phyloP scores from a whole-genome alignment of 1,140 invertebrate species.

The Neodiprion virginianus region DNA sequence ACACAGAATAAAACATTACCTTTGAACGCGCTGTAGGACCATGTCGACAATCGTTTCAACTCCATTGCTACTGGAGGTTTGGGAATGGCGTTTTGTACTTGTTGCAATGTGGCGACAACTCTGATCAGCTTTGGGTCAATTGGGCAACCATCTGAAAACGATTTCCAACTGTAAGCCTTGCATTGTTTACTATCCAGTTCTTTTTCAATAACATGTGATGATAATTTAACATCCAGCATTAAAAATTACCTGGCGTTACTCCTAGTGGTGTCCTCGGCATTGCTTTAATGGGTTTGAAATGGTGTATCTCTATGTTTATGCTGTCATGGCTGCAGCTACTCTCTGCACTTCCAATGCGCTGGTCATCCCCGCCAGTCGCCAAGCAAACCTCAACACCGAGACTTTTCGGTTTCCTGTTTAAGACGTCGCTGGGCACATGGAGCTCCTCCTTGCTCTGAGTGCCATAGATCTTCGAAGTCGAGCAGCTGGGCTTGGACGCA shows the following conservation, averaged over 20 bases:
- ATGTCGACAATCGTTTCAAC: constrained; percentile 50
- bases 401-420: constrained; percentile 58
- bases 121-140: constrained; percentile 58
- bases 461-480: constrained; percentile 52
- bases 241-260: constrained; percentile 44
- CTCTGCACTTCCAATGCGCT: constrained; percentile 54
- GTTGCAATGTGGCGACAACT: constrained; percentile 51
- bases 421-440: constrained; percentile 62
- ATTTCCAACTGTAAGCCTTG: constrained; percentile 3
- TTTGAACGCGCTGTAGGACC: constrained; percentile 59
- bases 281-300: constrained; percentile 67
- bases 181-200: neutral
- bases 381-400: constrained; percentile 54
- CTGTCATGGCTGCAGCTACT: constrained; percentile 64
- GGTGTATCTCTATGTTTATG: constrained; percentile 67
- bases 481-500: constrained; percentile 44
- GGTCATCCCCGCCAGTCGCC: constrained; percentile 43
- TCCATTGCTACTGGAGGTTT: constrained; percentile 48
- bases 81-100: constrained; percentile 40
- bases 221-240: neutral
- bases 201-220: neutral
- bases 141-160: constrained; percentile 51
- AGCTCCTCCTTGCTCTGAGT: constrained; percentile 62
- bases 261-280: constrained; percentile 60
- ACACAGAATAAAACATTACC: constrained; percentile 36